These are phyloP conservation scores for Platerodrilus igneus DNA, from an alignment of 2,888 invertebrate genomes.

Conservation along the genomic window DNA sequence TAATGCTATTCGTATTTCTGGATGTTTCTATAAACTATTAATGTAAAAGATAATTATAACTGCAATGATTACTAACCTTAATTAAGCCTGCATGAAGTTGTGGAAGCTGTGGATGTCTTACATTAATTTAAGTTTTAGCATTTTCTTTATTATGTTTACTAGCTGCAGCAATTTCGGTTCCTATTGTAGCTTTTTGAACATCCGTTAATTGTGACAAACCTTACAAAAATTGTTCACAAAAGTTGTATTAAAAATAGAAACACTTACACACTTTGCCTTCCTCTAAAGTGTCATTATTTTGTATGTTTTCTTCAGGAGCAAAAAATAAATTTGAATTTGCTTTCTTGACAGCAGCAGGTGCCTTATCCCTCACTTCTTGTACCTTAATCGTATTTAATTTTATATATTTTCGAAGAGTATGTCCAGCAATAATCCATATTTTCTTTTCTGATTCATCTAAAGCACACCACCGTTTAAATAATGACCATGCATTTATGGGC, in stretches of 20 bases:
- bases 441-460: constrained; percentile 69
- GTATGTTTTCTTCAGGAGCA: too few relatives aligned
- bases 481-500: constrained; percentile 60
- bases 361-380: constrained; percentile 48
- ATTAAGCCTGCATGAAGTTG: constrained; percentile 33
- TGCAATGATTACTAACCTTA: constrained; percentile 25
- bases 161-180: constrained; percentile 7
- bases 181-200: constrained; percentile 5
- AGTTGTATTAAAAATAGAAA: not conserved
- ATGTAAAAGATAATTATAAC: too few relatives aligned
- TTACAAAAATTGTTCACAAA: constrained; percentile 2
- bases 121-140: constrained; percentile 28
- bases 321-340: constrained; percentile 3
- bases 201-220: constrained; percentile 8
- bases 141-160: constrained; percentile 24
- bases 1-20: constrained; percentile 20
- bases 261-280: constrained; percentile 32
- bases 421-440: constrained; percentile 76
- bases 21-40: constrained; percentile 4
- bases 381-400: constrained; percentile 65
- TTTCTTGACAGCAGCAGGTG: constrained; percentile 1
- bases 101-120: constrained; percentile 30
- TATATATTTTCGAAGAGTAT: constrained; percentile 67
- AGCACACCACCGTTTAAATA: constrained; percentile 81
- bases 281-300: constrained; percentile 28